Percentiles rank a stretch among this genome's conserved stretches.
Evolutionary conservation across 2,113 vertebrate genomes (phyloP).

Genomic region (Lycaon pictus): DNA sequence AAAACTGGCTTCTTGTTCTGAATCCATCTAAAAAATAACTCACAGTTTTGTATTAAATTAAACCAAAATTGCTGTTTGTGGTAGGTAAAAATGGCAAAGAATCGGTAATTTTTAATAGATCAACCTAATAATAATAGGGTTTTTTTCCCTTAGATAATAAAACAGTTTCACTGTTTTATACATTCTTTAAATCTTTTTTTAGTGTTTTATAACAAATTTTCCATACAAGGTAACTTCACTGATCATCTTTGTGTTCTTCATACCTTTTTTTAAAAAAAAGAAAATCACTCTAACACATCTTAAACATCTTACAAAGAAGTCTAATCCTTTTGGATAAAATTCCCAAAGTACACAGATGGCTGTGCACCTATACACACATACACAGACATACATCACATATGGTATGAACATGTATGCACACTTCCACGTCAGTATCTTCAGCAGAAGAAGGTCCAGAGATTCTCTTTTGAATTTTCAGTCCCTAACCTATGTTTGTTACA

Average conservation of each 20-base stretch:
- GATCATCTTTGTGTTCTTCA: background rate
- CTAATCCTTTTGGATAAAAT: background rate
- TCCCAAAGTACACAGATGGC: background rate
- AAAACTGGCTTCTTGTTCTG: background rate
- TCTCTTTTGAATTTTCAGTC: background rate
- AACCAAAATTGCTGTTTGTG: background rate
- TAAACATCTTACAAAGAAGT: background rate
- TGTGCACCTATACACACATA: background rate
- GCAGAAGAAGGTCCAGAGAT: background rate
- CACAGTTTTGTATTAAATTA: background rate
- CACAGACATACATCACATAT: background rate
- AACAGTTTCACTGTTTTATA: background rate
- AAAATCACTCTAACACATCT: background rate
- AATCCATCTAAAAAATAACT: background rate
- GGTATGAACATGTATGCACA: fast-evolving
- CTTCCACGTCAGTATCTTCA: background rate
- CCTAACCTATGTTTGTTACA: too few species aligned
- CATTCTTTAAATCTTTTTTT: background rate
- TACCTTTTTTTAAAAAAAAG: background rate
- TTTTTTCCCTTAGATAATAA: background rate
- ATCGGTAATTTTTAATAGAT: background rate
- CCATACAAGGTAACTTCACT: background rate
- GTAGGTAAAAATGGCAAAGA: background rate
- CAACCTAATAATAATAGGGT: background rate
- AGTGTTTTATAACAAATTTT: background rate